Evolutionary conservation across 2,888 invertebrate genomes (phyloP).

Genomic region (Aplocera efformata): DNA sequence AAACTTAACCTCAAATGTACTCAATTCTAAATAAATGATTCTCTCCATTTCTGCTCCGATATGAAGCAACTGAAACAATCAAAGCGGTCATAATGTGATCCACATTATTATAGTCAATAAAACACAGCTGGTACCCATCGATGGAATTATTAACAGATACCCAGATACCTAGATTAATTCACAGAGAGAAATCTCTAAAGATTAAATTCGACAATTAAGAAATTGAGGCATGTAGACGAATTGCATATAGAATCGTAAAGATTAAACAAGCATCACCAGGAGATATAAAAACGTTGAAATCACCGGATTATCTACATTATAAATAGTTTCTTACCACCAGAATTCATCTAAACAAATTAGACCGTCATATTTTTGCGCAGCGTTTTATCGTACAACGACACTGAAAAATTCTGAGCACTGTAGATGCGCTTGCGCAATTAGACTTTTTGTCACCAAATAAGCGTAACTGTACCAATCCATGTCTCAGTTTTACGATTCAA

Average conservation of each 20-base stretch:
- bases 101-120: constrained; percentile 10
- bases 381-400: constrained; percentile 37
- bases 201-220: constrained; percentile 22
- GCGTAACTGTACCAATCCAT: too few species aligned
- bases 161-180: constrained; percentile 24
- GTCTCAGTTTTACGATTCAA: too few species aligned
- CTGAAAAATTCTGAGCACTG: constrained; percentile 28
- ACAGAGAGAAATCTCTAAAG: too few species aligned
- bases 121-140: constrained; percentile 23
- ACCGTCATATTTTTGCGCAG: constrained; percentile 19
- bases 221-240: constrained; percentile 19
- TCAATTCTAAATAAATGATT: too few species aligned
- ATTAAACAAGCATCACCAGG: constrained; percentile 25
- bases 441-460: constrained; percentile 17
- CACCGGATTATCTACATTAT: constrained; percentile 34
- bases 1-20: too few species aligned
- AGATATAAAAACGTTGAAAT: constrained; percentile 29
- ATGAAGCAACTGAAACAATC: too few species aligned
- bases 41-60: too few species aligned
- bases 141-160: constrained; percentile 26
- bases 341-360: constrained; percentile 31
- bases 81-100: too few species aligned
- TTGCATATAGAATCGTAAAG: constrained; percentile 29
- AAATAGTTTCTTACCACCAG: constrained; percentile 40
- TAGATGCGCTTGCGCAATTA: constrained; percentile 34